A percentile compares a stretch with the other conserved stretches of the same genome.
phyloP scores from a whole-genome alignment of 2,797 vertebrate genomes.

The Oophaga sylvatica region DNA sequence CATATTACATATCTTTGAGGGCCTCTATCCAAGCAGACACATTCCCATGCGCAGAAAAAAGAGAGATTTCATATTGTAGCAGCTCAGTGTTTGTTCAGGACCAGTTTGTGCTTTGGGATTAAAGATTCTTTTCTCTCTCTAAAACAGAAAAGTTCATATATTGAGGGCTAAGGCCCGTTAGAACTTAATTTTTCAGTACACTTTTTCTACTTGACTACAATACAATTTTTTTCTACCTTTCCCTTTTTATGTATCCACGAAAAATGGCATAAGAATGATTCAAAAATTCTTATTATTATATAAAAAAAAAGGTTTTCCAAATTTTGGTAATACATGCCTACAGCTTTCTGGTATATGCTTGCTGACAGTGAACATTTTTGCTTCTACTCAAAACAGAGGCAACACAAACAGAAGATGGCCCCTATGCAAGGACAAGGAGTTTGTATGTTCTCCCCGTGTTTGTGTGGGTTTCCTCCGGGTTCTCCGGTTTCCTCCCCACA shows the following conservation, averaged over 20 bases:
- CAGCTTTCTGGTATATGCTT: background rate
- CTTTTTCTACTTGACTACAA: background rate
- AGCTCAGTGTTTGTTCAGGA: background rate
- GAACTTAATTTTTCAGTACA: background rate
- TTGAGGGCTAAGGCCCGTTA: background rate
- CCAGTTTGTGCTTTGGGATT: background rate
- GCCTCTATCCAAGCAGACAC: slow-evolving; percentile 8
- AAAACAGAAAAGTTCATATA: background rate
- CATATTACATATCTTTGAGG: slow-evolving; percentile 21
- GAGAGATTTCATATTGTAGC: background rate
- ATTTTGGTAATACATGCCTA: background rate
- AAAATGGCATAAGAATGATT: background rate
- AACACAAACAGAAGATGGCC: no score
- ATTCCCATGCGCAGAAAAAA: slow-evolving; percentile 1
- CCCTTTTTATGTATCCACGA: background rate
- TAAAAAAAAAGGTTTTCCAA: background rate
- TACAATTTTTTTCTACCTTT: background rate
- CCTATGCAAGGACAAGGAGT: no score
- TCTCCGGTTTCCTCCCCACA: no score
- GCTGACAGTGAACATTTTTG: background rate
- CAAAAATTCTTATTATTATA: background rate
- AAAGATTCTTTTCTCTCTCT: background rate
- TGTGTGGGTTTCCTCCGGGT: no score
- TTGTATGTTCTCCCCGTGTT: no score
- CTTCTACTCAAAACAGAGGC: no score